Evolutionary conservation across 2,888 invertebrate genomes (phyloP), one percentile per base, ranked within the genome.

Genomic region (Sinelater perroti): DNA sequence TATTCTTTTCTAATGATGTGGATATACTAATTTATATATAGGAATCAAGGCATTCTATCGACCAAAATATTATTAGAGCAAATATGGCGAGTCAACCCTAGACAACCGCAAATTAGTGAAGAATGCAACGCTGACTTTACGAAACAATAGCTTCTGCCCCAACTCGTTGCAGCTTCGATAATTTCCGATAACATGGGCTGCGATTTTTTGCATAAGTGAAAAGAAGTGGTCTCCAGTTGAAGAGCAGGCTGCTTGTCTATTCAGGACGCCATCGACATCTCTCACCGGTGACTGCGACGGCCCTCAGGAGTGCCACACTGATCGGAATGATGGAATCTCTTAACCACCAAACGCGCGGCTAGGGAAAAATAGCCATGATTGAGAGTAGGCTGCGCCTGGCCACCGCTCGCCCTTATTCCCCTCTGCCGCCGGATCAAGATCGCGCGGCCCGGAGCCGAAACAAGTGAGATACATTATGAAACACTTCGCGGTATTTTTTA

Each of bases 271-370:
- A 70, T 75, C 72, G 71, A 72, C 76, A 76, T 75, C 72, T 73
- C 73, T 77, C 75, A 75, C 71, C 70, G 69, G 73, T 73, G 77
- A 77, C 77, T 73, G 70, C 67, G 75, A 78, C 75, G 72, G 73
- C 75, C 74, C 79, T 78, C 79, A 68, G 70, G 78, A 75, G 79
- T 76, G 73, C 77, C 71, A 78, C 77, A 75, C 71, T 76, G 78
- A 78, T 78, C 78, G 76, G 73, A 78, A 78, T 78, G 78, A 79
- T 78, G 79, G 79, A 79, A 79, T 79, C 78, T 79, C 74, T 78
- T 78, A 78, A 78, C 78, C 78, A 72, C 77, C 75, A 75, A 78
- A 78, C 74, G 78, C 71, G 75, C 77, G 71, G 69, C 78, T 75
- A 70, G 79, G 79, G 79, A 75, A 70, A 78, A 75, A 79, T 79